A percentile compares a stretch with the other conserved stretches of the same genome.
These are phyloP conservation scores for Tragelaphus buxtoni DNA, from an alignment of 2,113 vertebrate genomes.

Conservation along the genomic window DNA sequence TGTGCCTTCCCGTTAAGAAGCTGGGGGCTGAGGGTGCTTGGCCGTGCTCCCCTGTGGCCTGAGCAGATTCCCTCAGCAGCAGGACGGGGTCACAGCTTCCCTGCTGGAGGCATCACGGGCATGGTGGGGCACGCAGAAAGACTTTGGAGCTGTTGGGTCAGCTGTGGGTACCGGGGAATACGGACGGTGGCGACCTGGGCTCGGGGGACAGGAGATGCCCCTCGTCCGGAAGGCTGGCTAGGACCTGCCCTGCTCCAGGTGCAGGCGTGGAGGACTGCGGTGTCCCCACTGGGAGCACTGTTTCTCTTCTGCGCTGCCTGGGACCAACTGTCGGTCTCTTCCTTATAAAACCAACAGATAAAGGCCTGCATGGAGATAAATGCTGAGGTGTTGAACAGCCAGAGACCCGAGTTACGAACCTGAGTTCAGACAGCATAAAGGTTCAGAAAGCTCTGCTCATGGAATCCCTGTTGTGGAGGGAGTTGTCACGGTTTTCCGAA, in stretches of 20 bases:
- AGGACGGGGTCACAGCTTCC: background rate
- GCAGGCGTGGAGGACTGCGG: no score
- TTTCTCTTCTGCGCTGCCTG: background rate
- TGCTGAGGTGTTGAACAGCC: background rate
- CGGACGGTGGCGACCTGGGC: fast-evolving
- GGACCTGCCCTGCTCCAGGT: background rate
- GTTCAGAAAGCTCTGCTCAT: background rate
- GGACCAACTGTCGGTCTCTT: background rate
- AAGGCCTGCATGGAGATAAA: background rate
- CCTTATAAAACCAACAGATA: background rate
- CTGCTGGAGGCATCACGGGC: background rate
- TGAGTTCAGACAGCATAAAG: background rate
- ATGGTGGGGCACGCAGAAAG: background rate
- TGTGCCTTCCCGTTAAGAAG: background rate
- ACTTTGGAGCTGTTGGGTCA: background rate
- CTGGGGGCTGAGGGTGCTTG: background rate
- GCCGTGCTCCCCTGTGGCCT: background rate
- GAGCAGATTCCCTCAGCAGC: background rate
- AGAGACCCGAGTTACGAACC: background rate
- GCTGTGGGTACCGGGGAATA: background rate
- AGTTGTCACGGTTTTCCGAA: constrained; percentile 56
- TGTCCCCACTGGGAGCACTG: background rate
- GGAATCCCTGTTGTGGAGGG: background rate
- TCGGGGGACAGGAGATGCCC: background rate
- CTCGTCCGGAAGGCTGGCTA: background rate